Evolutionary conservation across 92 coral and sea anemone genomes (phyloP), one percentile per base, ranked within the genome.

Genomic region (Plumapathes pennacea): DNA sequence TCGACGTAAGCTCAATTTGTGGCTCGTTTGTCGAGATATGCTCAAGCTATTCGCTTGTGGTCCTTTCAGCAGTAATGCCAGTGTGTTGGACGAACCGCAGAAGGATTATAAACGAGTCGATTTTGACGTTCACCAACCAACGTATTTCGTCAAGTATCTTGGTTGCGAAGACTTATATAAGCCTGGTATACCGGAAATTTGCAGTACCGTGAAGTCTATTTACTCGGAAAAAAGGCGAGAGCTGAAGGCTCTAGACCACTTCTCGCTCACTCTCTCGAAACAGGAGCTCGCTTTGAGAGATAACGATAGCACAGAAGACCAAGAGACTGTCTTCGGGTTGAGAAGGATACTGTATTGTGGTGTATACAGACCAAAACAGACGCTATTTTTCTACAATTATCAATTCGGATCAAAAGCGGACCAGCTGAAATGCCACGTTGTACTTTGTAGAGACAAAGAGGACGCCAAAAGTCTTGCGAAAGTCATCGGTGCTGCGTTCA

Each of bases 381-480:
- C 75, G 74, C 45, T 92, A 44, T 92, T 92, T 68, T 92, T 92
- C 84, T 92, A 80, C 38, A 92, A 88, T 26, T 92, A 88, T 63
- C 98, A 92, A 64, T 80, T 80, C 56, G 94, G 96, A 33, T 54
- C 86, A 46, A 89, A 89, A 69, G 89, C 89, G 52, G 98, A 89
- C 47, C 62, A 67, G 52, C 81, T 92, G 1, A 84, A 88, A 49
- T 89, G 96, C 54, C 90, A 88, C 64, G 90, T 79, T 20, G 62
- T 92, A 11, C 71, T 75, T 63, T 80, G 95, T 29, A 84, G 73
- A 57, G 76, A 46, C 54, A 88, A 84, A 68, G 83, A 64, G 47
- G 96, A 92, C 40, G 98, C 98, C 4, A 92, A 89, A 62, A 80
- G 84, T 66, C 57, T 92, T 21, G 98, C 98, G 13, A 92, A 89